phyloP scores from a whole-genome alignment of 2,888 invertebrate genomes.

The Sarcophaga variegata region DNA sequence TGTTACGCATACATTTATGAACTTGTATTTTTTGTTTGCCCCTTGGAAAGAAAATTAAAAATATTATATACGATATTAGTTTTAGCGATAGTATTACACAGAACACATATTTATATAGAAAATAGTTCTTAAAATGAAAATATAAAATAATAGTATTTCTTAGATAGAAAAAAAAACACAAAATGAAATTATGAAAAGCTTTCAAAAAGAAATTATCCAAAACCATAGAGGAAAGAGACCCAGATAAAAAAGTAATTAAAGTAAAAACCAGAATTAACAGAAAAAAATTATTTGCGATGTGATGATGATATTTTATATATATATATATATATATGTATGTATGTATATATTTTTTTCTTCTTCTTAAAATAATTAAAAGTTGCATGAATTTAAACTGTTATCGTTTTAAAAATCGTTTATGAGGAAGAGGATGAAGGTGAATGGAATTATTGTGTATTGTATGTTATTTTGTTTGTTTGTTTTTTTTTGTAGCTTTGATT shows the following conservation, averaged over 20 bases:
- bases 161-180: not conserved
- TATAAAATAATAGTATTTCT: not conserved
- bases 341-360: not conserved
- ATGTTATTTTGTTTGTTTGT: constrained; percentile 53
- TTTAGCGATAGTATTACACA: no score
- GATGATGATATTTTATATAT: constrained; percentile 63
- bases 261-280: not conserved
- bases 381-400: constrained; percentile 29
- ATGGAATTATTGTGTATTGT: constrained; percentile 28
- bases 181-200: not conserved
- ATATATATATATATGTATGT: not conserved
- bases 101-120: not conserved
- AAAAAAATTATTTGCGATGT: constrained; percentile 64
- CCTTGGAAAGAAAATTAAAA: no score
- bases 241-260: constrained; percentile 27
- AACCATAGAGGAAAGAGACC: constrained; percentile 33
- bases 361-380: constrained; percentile 10
- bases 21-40: no score
- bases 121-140: not conserved
- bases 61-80: no score
- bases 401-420: constrained; percentile 9
- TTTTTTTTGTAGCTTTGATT: constrained; percentile 6
- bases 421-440: constrained; percentile 31
- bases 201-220: constrained; percentile 23
- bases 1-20: no score